Percentiles rank a stretch among this genome's conserved stretches.
phyloP scores from a whole-genome alignment of 2,113 vertebrate genomes.

The Myodes glareolus region DNA sequence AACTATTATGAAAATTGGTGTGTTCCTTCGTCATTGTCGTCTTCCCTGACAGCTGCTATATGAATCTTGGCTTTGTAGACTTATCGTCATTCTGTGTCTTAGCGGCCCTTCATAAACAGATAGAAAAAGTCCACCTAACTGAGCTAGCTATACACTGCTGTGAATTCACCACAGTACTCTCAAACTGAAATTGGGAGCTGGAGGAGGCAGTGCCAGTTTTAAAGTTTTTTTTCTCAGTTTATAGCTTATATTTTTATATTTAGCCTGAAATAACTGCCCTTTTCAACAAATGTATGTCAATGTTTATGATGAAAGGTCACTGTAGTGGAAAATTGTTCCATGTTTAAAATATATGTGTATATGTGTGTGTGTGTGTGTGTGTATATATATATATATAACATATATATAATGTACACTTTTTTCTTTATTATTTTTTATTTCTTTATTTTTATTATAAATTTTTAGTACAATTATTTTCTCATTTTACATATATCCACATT shows the following conservation, averaged over 20 bases:
- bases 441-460: too few relatives aligned
- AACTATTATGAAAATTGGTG: background rate
- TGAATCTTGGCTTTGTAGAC: background rate
- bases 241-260: constrained; percentile 14
- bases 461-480: too few relatives aligned
- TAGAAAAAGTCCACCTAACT: background rate
- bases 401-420: too few relatives aligned
- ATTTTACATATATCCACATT: too few relatives aligned
- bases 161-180: background rate
- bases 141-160: background rate
- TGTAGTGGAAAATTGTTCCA: too few relatives aligned
- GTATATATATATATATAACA: too few relatives aligned
- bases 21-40: background rate
- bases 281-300: background rate
- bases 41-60: background rate
- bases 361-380: too few relatives aligned
- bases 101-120: background rate
- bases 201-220: constrained; percentile 30
- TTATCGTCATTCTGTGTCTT: background rate
- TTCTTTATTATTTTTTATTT: too few relatives aligned
- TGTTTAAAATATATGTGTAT: too few relatives aligned
- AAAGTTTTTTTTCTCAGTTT: background rate
- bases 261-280: constrained; percentile 4
- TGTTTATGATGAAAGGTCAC: background rate
- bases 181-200: background rate